Evolutionary conservation across 1,140 invertebrate species (phyloP), one percentile per base, ranked within the genome.

Genomic region (Orchesella cincta): DNA sequence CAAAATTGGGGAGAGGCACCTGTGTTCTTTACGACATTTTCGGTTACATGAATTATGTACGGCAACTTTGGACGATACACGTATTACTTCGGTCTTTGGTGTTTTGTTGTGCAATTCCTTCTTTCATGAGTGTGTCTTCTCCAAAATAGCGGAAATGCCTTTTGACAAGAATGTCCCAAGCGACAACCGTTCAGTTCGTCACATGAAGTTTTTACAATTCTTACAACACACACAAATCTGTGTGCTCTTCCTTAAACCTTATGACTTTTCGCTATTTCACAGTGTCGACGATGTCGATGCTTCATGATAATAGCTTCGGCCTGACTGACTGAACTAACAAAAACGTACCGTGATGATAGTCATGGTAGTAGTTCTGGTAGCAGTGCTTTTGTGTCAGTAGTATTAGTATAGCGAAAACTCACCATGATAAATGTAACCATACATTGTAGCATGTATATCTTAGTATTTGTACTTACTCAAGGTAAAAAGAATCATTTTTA

Each of bases 361-460:
- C 31, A 31, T 29, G 3, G 62, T 67, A n/a, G 26, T 29, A 18
- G 62, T 33, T 1, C 8, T 67, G 33, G n/a, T 18, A 57, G 14
- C 26, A 57, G 62, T 67, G 62, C 62, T 29, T 67, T 67, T 67
- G 62, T 67, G 62, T 67, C 62, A 67, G 62, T 67, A 57, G n/a
- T 23, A 57, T 57, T 57, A n/a, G 54, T 23, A 57, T 18, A 57
- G 12, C 26, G 54, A 57, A 67, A 29, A 26, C 29, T 31, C 8
- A 67, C 29, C 62, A 26, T 67, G 62, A 18, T 5, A 8, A 46
- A 46, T 67, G 29, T 26, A 57, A 31, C 8, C 62, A 67, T 14
- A 67, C 29, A 67, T 14, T n/a, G 62, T 67, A 57, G 23, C 18
- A n/a, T 26, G n/a, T 46, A n/a, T 57, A 57, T 26, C 3, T 14